Evolutionary conservation across 2,113 vertebrate genomes (phyloP).

Genomic region (Petrocephalus zakoni): DNA sequence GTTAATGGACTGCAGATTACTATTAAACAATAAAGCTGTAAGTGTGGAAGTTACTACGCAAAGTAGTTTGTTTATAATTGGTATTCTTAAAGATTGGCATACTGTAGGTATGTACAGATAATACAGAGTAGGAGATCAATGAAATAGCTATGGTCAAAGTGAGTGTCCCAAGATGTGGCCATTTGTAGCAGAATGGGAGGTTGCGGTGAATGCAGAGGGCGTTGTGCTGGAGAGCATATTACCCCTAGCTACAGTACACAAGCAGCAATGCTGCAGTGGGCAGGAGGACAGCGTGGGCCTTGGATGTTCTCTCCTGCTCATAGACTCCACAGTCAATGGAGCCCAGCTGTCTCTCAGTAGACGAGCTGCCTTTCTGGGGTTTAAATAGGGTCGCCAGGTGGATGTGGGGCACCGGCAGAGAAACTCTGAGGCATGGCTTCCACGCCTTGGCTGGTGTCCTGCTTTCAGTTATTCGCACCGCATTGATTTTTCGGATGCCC

Average conservation of each 20-base stretch:
- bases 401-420: neutral
- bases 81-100: conserved; percentile 42
- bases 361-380: neutral
- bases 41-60: neutral
- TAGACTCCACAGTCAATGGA: neutral
- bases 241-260: too few relatives aligned
- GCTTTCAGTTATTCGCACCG: neutral
- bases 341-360: neutral
- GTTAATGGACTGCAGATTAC: conserved; percentile 38
- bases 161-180: conserved; percentile 30
- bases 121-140: conserved; percentile 16
- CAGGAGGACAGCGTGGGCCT: neutral
- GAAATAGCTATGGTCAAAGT: conserved; percentile 17
- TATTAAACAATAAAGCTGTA: conserved; percentile 40
- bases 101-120: conserved; percentile 30
- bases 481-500: neutral
- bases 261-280: neutral
- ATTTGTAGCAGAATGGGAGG: conserved; percentile 40
- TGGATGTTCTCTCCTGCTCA: neutral
- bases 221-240: conserved; percentile 19
- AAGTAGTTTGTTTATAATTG: neutral
- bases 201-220: conserved; percentile 34
- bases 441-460: neutral
- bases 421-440: neutral
- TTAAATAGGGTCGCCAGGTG: neutral